phyloP scores from a whole-genome alignment of 2,797 vertebrate genomes.

The Intellagama lesueurii region DNA sequence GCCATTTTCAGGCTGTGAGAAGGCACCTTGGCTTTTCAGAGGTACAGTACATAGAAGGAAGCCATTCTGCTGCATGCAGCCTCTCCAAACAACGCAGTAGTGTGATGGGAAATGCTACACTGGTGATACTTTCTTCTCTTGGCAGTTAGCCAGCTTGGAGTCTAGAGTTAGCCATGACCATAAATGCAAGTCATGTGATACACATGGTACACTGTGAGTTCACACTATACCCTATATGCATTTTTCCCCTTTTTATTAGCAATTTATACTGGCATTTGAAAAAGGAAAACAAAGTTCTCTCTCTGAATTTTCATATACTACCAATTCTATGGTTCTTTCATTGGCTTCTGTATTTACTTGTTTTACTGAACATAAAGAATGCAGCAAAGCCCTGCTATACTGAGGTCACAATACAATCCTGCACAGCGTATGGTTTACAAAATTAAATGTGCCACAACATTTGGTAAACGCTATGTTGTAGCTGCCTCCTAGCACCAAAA shows the following conservation, averaged over 20 bases:
- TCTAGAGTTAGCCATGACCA: too few relatives aligned
- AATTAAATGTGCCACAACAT: not conserved
- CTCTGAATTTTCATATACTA: too few relatives aligned
- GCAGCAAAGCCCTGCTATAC: slow-evolving; percentile 40
- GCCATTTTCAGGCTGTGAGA: not conserved
- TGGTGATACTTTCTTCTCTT: not conserved
- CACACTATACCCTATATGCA: too few relatives aligned
- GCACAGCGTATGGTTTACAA: not conserved
- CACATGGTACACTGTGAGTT: too few relatives aligned
- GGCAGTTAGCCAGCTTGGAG: not conserved
- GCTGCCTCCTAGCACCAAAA: not conserved
- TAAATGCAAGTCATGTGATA: not conserved
- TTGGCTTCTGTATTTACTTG: slow-evolving; percentile 17
- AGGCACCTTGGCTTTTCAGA: not conserved
- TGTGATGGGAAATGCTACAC: not conserved
- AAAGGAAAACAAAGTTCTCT: too few relatives aligned
- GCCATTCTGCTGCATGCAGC: not conserved
- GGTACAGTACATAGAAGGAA: not conserved
- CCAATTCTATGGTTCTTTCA: not conserved
- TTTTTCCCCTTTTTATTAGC: too few relatives aligned
- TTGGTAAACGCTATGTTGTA: not conserved
- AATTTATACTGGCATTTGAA: too few relatives aligned
- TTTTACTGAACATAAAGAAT: slow-evolving; percentile 54
- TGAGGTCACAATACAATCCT: slow-evolving; percentile 16
- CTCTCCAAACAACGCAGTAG: not conserved